These are phyloP conservation scores for Macroramphosus scolopax DNA, from an alignment of 2,797 vertebrate genomes.

Conservation along the genomic window DNA sequence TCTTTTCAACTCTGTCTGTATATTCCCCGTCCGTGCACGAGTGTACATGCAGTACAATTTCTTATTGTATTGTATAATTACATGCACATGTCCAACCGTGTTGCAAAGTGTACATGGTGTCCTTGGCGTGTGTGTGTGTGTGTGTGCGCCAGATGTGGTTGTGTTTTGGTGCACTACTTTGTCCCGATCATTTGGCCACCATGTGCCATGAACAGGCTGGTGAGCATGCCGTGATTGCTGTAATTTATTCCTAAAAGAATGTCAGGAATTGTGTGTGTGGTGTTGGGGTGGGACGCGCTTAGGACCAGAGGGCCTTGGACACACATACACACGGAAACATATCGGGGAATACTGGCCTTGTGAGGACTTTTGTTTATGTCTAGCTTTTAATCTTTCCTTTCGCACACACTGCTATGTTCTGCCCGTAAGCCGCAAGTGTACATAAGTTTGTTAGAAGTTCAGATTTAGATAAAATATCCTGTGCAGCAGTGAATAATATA, in stretches of 20 bases:
- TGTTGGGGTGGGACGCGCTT: conserved; percentile 54
- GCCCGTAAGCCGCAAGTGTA: too few species aligned
- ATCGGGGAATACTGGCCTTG: conserved; percentile 29
- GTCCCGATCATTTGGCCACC: conserved; percentile 54
- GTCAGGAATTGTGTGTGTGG: conserved; percentile 67
- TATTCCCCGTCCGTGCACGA: conserved; percentile 11
- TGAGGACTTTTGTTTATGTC: conserved; percentile 15
- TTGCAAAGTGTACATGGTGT: conserved; percentile 46
- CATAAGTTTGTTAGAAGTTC: too few species aligned
- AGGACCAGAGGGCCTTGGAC: conserved; percentile 55
- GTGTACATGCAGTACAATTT: conserved; percentile 10
- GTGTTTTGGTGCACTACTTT: conserved; percentile 51
- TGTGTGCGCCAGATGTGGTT: too few species aligned
- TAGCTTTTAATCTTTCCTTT: conserved; percentile 3
- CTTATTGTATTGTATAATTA: conserved; percentile 42
- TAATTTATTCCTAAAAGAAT: conserved; percentile 64
- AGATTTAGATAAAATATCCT: too few species aligned
- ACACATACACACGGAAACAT: conserved; percentile 30
- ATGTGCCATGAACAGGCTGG: conserved; percentile 53
- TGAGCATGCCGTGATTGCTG: conserved; percentile 58
- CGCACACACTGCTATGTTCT: too few species aligned
- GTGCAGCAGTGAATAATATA: too few species aligned
- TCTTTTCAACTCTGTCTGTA: conserved; percentile 21
- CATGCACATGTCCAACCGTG: conserved; percentile 39
- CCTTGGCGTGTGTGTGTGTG: conserved; percentile 25